Conservation (phyloP, 2,797 vertebrate species). For the Miichthys miiuy region DNA sequence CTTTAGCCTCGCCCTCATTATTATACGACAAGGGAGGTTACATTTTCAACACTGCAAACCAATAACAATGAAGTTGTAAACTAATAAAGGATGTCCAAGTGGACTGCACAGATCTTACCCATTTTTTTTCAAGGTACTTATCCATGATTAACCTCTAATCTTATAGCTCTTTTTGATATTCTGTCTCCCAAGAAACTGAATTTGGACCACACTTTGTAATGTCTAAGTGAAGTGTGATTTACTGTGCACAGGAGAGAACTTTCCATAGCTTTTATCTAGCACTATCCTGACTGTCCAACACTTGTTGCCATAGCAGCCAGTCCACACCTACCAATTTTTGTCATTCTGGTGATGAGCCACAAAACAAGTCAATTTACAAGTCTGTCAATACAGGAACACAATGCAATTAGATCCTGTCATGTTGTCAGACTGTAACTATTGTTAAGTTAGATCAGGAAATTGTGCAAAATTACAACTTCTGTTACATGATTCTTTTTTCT, state of each 20-base stretch:
- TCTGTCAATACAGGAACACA: conserved; percentile 22
- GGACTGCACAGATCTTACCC: conserved; percentile 34
- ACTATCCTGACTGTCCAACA: conserved; percentile 13
- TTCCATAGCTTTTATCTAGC: conserved; percentile 34
- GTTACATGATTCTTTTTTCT: background rate
- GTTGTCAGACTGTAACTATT: conserved; percentile 25
- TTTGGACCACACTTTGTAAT: conserved; percentile 15
- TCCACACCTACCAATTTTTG: conserved; percentile 55
- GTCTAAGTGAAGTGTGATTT: conserved; percentile 25
- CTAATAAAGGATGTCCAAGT: conserved; percentile 51
- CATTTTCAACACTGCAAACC: conserved; percentile 62
- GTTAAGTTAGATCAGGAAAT: conserved; percentile 23
- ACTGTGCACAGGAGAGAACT: conserved; percentile 1
- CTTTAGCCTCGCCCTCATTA: conserved; percentile 53
- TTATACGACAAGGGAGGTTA: conserved; percentile 58
- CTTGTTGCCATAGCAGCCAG: conserved; percentile 70
- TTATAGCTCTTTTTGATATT: conserved; percentile 46
- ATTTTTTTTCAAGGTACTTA: conserved; percentile 44
- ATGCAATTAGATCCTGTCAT: conserved; percentile 27
- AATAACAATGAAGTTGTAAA: conserved; percentile 66
- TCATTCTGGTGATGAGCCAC: conserved; percentile 51
- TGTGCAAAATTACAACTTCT: background rate
- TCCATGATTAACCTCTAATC: conserved; percentile 64
- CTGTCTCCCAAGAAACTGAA: background rate
- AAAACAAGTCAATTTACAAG: conserved; percentile 44